Evolutionary conservation across 2,797 vertebrate genomes (phyloP), one percentile per base, ranked within the genome.

Genomic region (Sciurus carolinensis): DNA sequence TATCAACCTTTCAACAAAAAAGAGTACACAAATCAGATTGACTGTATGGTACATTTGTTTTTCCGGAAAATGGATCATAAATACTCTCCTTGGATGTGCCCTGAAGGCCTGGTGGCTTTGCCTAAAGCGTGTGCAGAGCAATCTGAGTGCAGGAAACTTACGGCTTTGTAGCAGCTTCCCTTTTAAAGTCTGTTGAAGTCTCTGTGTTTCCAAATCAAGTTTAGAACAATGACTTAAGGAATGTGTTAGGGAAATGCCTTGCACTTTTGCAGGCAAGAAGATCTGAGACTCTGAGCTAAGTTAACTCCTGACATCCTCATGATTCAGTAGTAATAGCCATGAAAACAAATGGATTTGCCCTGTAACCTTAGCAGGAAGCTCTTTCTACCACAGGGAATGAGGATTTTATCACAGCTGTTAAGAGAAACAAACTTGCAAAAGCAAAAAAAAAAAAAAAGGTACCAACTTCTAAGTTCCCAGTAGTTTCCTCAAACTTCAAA

Each of bases 181-280:
- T 90, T 89, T 69, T 47, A 72, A 91, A 75, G 54, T 66, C 59
- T 50, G 10, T 39, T 86, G 39, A 91, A 72, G 15, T 71, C 50
- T 59, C 2, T 11, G 3, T 47, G 22, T 69, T 90, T 66, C 93
- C 97, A 96, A 96, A 88, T 96, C 95, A 96, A 92, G 59, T 72
- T 92, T 85, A 66, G 79, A 90, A 52, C 73, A 36, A 72, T 77
- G 77, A 96, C 57, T 86, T 94, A 66, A 95, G 87, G 42, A 85
- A 89, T 42, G 71, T 81, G 92, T 95, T 90, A 91, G 33, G 59
- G 44, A 94, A 95, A 71, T 36, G 72, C 59, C 93, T 93, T 89
- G n/a, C 15, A 66, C 72, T 90, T 95, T 94, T 77, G 69, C 90
- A 90, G 33, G 82, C 84, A 95, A 89, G 83, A 88, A 94, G 54